These are phyloP conservation scores for Neocrepidodera transversa DNA, from an alignment of 2,888 invertebrate species.

Conservation along the genomic window DNA sequence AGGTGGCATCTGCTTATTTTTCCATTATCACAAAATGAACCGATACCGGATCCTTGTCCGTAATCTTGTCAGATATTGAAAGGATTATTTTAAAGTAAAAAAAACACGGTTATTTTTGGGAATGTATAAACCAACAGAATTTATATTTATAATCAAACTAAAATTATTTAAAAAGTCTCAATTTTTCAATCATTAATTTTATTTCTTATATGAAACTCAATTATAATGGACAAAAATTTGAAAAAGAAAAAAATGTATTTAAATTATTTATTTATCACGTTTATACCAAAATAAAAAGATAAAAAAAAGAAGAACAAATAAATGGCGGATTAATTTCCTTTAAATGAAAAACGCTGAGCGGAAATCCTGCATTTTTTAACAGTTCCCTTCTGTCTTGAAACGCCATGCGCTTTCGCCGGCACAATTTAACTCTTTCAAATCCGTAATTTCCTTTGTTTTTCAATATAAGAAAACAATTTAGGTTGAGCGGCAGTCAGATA, in stretches of 20 bases:
- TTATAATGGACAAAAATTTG: no score
- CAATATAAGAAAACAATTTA: neutral
- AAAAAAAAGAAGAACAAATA: no score
- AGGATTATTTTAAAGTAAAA: neutral
- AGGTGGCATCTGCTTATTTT: conserved; percentile 16
- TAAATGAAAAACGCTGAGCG: neutral
- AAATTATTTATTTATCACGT: no score
- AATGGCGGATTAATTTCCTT: neutral
- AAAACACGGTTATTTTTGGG: no score
- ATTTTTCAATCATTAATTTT: no score
- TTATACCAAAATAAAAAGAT: no score
- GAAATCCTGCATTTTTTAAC: conserved; percentile 10
- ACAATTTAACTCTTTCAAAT: neutral
- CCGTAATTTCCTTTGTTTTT: conserved; percentile 4
- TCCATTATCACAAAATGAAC: conserved; percentile 15
- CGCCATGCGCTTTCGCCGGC: neutral
- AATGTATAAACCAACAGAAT: no score
- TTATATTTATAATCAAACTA: no score
- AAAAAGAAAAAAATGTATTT: no score
- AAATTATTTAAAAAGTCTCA: no score
- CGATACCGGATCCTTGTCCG: conserved; percentile 2
- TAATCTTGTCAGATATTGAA: neutral
- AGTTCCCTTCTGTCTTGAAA: neutral
- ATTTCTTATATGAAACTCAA: no score
- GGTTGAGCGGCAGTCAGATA: no score